Evolutionary conservation across 1,140 invertebrate genomes (phyloP), one percentile per base, ranked within the genome.

Genomic region (Halesus radiatus): DNA sequence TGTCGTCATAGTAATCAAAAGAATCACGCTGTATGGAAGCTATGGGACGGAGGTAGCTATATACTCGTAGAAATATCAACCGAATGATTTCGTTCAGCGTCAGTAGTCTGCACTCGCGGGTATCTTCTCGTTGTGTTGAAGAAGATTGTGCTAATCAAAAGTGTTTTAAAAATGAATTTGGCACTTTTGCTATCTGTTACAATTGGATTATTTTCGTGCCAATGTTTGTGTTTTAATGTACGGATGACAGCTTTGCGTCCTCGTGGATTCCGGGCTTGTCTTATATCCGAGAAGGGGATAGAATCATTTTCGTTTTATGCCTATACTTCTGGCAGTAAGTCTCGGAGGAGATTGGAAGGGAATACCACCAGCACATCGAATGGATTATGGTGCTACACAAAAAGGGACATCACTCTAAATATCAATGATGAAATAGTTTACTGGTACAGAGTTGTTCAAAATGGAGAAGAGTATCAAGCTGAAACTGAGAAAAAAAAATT

Each of bases 301-400:
- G 54, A 52, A 20, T 45, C 13, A 5, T 76, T 76, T 22, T 15
- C 29, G 5, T 62, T 76, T 20, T 76, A 76, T 7, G 74, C 58
- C 18, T 50, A 45, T 23, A 22, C 58, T 15, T 26, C 22, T 1
- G 0, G 4, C 37, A 45, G 10, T 8, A 45, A 45, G 10, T 13
- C 5, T 45, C 37, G 37, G 10, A 45, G 37, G 37, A 45, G 37
- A 45, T 8, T 45, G 10, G 26, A 75, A 75, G 29, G 20, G 5
- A 58, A 18, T 15, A 10, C 2, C 3, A 20, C 74, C 7, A 22
- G 29, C n/a, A 50, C 76, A 0, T 3, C 37, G 0, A 72, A 74
- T 37, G 80, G 80, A 13, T 29, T 45, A 15, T 81, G 76, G 80
- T 81, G 80, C 37, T 81, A 75, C 37, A 32, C 68, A 3, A 78